Evolutionary conservation across 2,888 invertebrate species (phyloP).

Genomic region (Scotopteryx bipunctaria): DNA sequence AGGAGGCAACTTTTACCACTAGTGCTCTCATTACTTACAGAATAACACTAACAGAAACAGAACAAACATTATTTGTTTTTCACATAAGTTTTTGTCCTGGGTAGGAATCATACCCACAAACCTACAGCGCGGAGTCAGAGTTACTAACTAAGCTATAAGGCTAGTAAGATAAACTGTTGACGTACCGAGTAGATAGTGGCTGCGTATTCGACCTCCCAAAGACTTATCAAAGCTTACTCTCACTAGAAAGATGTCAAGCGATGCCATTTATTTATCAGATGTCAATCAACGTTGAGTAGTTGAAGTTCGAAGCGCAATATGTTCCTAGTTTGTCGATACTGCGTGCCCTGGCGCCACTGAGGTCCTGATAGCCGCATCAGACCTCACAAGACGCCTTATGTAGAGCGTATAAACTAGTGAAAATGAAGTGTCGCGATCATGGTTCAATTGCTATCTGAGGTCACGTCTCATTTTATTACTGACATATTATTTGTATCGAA

Average conservation of each 20-base stretch:
- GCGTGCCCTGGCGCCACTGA: conserved; percentile 61
- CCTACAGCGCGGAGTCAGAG: no score
- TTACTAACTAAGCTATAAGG: conserved; percentile 1
- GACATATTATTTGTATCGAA: conserved; percentile 77
- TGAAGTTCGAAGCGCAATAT: conserved; percentile 46
- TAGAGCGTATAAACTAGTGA: conserved; percentile 77
- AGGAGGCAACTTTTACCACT: no score
- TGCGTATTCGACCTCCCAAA: conserved; percentile 53
- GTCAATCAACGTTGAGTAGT: conserved; percentile 57
- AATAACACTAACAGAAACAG: no score
- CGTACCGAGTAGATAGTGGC: conserved; percentile 20
- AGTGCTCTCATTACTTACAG: no score
- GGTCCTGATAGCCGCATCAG: conserved; percentile 51
- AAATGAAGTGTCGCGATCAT: conserved; percentile 76
- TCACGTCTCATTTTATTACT: conserved; percentile 77
- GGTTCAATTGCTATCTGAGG: conserved; percentile 73
- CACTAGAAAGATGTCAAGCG: conserved; percentile 64
- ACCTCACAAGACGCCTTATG: conserved; percentile 75
- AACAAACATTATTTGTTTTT: no score
- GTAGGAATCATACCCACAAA: no score
- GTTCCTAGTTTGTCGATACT: conserved; percentile 50
- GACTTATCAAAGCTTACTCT: conserved; percentile 61
- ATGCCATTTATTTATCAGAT: conserved; percentile 67
- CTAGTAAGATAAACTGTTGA: conserved; percentile 22
- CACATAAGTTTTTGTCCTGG: no score